Percentiles rank a stretch among this genome's conserved stretches.
Evolutionary conservation across 2,888 invertebrate genomes (phyloP).

Genomic region (Calameuta pallipes): DNA sequence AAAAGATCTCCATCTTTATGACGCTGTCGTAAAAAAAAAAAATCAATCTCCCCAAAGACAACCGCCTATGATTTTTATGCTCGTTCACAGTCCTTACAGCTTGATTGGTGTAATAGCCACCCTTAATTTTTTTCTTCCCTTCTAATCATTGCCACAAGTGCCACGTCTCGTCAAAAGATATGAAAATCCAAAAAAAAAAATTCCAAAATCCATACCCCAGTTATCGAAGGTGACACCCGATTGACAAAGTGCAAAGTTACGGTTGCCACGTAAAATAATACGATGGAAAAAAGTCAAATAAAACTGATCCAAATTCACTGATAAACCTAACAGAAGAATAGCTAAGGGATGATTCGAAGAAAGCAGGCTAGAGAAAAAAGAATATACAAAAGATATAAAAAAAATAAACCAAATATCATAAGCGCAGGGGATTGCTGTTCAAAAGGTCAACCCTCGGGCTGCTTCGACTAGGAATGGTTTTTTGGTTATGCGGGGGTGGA

Average conservation of each 20-base stretch:
- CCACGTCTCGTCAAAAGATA: not conserved
- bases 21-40: not conserved
- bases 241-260: too few species aligned
- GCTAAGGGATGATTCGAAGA: not conserved
- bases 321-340: too few species aligned
- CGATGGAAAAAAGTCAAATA: too few species aligned
- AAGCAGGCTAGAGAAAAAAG: not conserved
- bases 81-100: not conserved
- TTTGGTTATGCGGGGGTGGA: slow-evolving; percentile 36
- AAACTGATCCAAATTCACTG: too few species aligned
- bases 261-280: too few species aligned
- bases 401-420: not conserved
- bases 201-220: too few species aligned
- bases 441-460: slow-evolving; percentile 19
- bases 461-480: slow-evolving; percentile 19
- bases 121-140: not conserved
- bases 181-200: not conserved
- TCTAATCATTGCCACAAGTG: not conserved
- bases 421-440: not conserved
- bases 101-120: not conserved
- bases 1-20: not conserved
- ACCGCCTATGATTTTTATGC: not conserved
- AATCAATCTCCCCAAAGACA: not conserved
- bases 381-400: not conserved
- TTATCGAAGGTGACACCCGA: too few species aligned